phyloP scores from a whole-genome alignment of 2,113 vertebrate genomes.

The Promerops cafer region DNA sequence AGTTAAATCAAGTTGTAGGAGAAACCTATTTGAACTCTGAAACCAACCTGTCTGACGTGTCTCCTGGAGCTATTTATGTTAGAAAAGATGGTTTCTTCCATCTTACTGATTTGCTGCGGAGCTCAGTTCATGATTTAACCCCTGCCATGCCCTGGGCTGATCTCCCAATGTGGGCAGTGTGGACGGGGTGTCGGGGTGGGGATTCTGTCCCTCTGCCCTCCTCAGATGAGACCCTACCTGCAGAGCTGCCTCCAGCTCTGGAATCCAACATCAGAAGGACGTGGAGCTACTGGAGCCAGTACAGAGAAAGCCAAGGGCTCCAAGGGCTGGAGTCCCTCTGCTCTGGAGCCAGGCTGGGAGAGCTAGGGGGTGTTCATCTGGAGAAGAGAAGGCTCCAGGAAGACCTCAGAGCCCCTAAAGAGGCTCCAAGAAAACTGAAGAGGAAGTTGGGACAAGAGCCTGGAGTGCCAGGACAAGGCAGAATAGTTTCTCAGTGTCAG shows the following conservation, averaged over 20 bases:
- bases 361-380: not conserved
- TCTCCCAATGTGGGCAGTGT: rapidly evolving
- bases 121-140: not conserved
- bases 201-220: not conserved
- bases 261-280: rapidly evolving
- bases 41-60: not conserved
- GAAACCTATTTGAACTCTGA: not conserved
- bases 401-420: not conserved
- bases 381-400: not conserved
- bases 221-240: not conserved
- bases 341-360: not conserved
- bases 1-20: not conserved
- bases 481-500: not conserved
- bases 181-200: rapidly evolving
- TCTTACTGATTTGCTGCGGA: not conserved
- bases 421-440: not conserved
- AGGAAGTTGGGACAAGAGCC: rapidly evolving
- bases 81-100: not conserved
- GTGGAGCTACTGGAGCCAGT: not conserved
- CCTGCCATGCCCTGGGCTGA: not conserved
- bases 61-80: not conserved
- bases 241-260: not conserved
- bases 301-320: not conserved
- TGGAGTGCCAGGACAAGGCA: not conserved
- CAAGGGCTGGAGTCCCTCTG: not conserved